Evolutionary conservation across 2,888 invertebrate genomes (phyloP).

Genomic region (Gymnoscelis rufifasciata): DNA sequence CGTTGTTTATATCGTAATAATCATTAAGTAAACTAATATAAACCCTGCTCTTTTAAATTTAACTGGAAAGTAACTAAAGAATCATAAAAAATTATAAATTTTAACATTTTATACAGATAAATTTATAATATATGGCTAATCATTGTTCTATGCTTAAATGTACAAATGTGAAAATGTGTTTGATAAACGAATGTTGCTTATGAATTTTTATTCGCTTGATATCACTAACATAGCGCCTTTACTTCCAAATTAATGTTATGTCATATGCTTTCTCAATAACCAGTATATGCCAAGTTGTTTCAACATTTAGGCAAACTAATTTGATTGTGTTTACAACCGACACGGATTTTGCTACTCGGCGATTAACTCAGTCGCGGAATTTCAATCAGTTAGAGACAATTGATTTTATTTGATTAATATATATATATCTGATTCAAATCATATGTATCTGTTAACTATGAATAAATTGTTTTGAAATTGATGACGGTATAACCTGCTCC

Average conservation of each 20-base stretch:
- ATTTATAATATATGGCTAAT: constrained; percentile 3
- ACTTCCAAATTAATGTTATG: constrained; percentile 13
- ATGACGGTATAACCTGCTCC: no score
- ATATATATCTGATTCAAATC: no score
- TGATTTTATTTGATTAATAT: no score
- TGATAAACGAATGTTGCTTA: constrained; percentile 12
- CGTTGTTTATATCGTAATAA: background rate
- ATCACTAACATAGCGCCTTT: constrained; percentile 17
- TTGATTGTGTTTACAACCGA: no score
- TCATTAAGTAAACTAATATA: no score
- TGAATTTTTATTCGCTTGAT: constrained; percentile 12
- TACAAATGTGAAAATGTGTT: constrained; percentile 6
- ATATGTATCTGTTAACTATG: no score
- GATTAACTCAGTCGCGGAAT: no score
- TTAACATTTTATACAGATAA: background rate
- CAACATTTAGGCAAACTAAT: background rate
- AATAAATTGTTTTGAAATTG: no score
- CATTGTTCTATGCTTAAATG: constrained; percentile 2
- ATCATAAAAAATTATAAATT: constrained; percentile 1
- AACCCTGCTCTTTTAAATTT: no score
- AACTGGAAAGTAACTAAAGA: no score
- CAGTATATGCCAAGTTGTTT: background rate
- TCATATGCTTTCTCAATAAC: constrained; percentile 2
- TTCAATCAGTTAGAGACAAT: no score
- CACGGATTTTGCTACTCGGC: no score